Evolutionary conservation across 2,888 invertebrate species (phyloP), one percentile per base, ranked within the genome.

Genomic region (Luperina testacea): DNA sequence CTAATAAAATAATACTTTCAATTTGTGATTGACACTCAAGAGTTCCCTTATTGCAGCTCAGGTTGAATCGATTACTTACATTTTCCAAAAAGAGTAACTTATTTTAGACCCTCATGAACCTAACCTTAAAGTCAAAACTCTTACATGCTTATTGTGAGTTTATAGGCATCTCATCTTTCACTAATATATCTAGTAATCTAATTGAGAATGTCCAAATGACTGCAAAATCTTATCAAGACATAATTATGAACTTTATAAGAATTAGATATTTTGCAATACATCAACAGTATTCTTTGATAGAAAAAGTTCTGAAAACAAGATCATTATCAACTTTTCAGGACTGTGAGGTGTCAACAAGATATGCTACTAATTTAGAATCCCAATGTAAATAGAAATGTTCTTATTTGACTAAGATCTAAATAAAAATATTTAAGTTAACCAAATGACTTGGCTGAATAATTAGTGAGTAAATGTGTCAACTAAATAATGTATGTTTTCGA

Each of bases 121-220:
- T 84, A 84, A 84, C 83, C 83, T 83, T 69, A 82, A 86, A 83
- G 63, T 24, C 15, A 61, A 51, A 53, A 65, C 57, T 68, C 11
- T 67, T n/a, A n/a, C 13, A 51, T 72, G 63, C 2, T 59, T 51
- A 68, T 45, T 63, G 32, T 63, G 27, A 67, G 57, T 70, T 59
- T 70, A 45, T 67, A 57, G 20, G 7, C 32, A 24, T 51, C 59
- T 69, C 57, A 65, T 45, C 11, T 17, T 70, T 53, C n/a, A 64
- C 61, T n/a, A 82, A 48, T 77, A 27, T 11, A 59, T 48, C 11
- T 24, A 38, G 32, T 71, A 59, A 38, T 63, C 71, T 77, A 38
- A 73, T 76, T 45, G n/a, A 63, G 20, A 64, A 45, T 71, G 20
- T 64, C 20, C 17, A 48, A 73, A 77, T 74, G 45, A 77, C 70